Evolutionary conservation across 2,113 vertebrate genomes (phyloP).

Genomic region (Eolophus roseicapilla): DNA sequence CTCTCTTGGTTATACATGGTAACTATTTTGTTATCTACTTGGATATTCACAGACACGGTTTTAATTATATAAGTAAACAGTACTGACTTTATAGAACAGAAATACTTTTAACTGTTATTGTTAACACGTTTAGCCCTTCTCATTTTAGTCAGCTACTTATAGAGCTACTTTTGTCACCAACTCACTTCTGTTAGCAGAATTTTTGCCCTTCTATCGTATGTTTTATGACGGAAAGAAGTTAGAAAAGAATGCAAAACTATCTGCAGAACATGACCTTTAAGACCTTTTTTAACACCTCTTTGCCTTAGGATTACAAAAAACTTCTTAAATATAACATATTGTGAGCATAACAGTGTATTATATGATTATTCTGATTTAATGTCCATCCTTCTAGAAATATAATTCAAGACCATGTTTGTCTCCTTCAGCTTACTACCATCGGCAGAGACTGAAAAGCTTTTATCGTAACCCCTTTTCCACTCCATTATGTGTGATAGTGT

Average conservation of each 20-base stretch:
- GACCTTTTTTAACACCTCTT: not conserved
- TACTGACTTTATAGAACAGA: not conserved
- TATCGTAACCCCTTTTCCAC: not conserved
- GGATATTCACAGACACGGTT: not conserved
- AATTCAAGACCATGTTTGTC: not conserved
- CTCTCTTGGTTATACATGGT: not conserved
- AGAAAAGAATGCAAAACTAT: not conserved
- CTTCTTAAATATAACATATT: not conserved
- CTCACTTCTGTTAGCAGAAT: not conserved
- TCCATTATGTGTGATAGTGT: not conserved
- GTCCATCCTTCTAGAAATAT: not conserved
- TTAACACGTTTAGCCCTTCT: not conserved
- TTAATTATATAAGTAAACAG: conserved; percentile 30
- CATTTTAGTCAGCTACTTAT: not conserved
- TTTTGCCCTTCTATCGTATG: not conserved
- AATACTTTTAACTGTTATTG: not conserved
- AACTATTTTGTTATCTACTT: not conserved
- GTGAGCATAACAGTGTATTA: not conserved
- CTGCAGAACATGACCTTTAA: not conserved
- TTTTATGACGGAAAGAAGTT: not conserved
- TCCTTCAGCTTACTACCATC: not conserved
- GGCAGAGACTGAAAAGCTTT: conserved; percentile 1
- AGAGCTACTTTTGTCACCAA: not conserved
- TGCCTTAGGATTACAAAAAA: not conserved
- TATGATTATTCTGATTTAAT: not conserved